Base-by-base conservation (phyloP, 2,888 invertebrate genomes). In the Nebria salina region DNA sequence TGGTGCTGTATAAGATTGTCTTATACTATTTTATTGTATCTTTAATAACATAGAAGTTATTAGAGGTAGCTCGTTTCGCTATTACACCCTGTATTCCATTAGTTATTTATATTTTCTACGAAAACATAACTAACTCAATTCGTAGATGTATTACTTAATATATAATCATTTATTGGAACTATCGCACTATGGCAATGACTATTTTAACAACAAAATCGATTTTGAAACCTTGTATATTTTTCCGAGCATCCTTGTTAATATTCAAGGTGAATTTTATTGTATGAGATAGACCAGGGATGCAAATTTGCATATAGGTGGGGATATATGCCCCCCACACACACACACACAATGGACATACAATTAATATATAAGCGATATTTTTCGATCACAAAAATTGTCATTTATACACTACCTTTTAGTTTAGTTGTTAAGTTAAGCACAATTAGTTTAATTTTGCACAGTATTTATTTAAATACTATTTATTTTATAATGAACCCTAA, bases 311-410 rank as follows among this genome's bases (percentile, higher is more conserved):
- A 80, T 54, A 64, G 79, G 80, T 54, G 75, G 80, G 80, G 78
- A 43, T n/a, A 41, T 25, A 7, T 42, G 42, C 26, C 64, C 54
- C 42, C 25, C 54, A 43, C 20, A 20, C 20, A 20, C 54, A 43
- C 75, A 54, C 9, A 3, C 34, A 75, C 80, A 75, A 80, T 75
- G 64, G 74, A 41, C 64, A 25, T 80, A 42, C 41, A 43, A 65
- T 75, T 72, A 75, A 80, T 80, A 80, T 75, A 80, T 80, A 80
- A 75, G 65, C 64, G 70, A 75, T 72, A 75, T 70, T 64, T 75
- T 79, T 54, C 74, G 68, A 25, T 75, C 34, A 65, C 72, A 64
- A 54, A 54, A 75, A 72, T 75, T 80, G 70, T 72, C 43, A 79
- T 43, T 78, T 72, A 54, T 54, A 54, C 54, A 54, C 8, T 8